Evolutionary conservation across 1,140 invertebrate species (phyloP), one percentile per base, ranked within the genome.

Genomic region (Andricus grossulariae): DNA sequence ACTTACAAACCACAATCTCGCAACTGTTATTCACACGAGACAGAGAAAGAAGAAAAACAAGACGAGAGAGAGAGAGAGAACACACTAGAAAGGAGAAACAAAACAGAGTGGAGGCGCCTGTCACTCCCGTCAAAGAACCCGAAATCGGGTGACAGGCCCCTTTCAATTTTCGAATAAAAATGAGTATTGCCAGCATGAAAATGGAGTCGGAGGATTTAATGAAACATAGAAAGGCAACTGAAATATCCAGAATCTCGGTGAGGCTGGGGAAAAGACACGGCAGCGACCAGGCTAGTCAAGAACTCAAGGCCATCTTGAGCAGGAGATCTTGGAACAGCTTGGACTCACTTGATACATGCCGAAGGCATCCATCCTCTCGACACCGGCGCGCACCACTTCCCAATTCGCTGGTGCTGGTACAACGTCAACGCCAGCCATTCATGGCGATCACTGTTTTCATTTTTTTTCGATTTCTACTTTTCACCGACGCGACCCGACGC

Each of bases 291-390:
- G 7, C 19, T 10, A 18, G 54, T 18, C n/a, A 55, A 55, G 54
- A 11, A 21, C 4, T 75, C 86, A 88, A 86, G 86, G 87, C 86
- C 87, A 88, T 86, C 85, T 88, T 86, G 85, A 83, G 79, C 50
- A 74, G 25, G 25, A 32, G 15, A 25, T 73, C 73, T 72, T 76
- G 79, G 78, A 39, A 50, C 19, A 70, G 19, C 16, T 19, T 45
- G 21, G 32, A 89, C 90, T 91, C 89, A 91, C 90, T 91, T 91
- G 90, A 74, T 90, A 91, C 84, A 91, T 88, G 84, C 89, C 88
- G 83, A 87, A 91, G 84, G 89, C 86, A 85, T 91, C 90, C 90
- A 91, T 91, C 86, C 82, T 82, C 50, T 78, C 76, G 70, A 73
- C 57, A 76, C 76, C 55, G 32, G 18, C 49, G 70, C 18, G 50